Evolutionary conservation across 2,797 vertebrate genomes (phyloP), one percentile per base, ranked within the genome.

Genomic region (Lates japonicus): DNA sequence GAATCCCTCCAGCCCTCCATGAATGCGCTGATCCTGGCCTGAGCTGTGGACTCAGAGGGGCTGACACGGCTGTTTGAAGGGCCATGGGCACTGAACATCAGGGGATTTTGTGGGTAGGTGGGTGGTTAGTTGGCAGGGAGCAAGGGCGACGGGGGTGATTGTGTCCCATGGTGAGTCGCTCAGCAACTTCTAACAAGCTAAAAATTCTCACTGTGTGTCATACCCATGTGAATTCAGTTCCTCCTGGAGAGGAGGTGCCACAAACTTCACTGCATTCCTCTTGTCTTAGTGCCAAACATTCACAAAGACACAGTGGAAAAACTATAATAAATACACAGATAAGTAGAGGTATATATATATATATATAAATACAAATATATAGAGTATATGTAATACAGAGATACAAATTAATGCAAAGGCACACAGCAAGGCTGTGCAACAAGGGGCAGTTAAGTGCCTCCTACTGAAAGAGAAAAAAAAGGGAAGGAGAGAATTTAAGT

Each of bases 51-150:
- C 83, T 88, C 90, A 79, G 63, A 76, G 83, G 74, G 74, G 81
- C 85, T 87, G 83, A 88, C 81, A 78, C 78, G 81, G 76, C 84
- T 83, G 76, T 88, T 88, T 90, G 76, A 90, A 74, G 80, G 78
- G 80, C 87, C 66, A 87, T 60, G 69, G 81, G 83, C 80, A 84
- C 67, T 37, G 68, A 76, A 78, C 73, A 76, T 79, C 74, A 67
- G 54, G 81, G 68, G 83, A 88, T 74, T 92, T 72, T 76, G 83
- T 67, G 58, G 54, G 78, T 67, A 69, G 80, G 86, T 78, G 83
- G 78, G 37, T 54, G 77, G 82, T 20, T 80, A 76, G 35, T 7
- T 64, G 80, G 62, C 49, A 57, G 51, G 37, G n/a, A 7, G 10
- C 5, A 17, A 4, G 17, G 35, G 22, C 3, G 7, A 7, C n/a